A percentile compares a stretch with the other conserved stretches of the same genome.
These are phyloP conservation scores for Atractosteus spatula DNA, from an alignment of 2,113 vertebrate genomes.

Conservation along the genomic window DNA sequence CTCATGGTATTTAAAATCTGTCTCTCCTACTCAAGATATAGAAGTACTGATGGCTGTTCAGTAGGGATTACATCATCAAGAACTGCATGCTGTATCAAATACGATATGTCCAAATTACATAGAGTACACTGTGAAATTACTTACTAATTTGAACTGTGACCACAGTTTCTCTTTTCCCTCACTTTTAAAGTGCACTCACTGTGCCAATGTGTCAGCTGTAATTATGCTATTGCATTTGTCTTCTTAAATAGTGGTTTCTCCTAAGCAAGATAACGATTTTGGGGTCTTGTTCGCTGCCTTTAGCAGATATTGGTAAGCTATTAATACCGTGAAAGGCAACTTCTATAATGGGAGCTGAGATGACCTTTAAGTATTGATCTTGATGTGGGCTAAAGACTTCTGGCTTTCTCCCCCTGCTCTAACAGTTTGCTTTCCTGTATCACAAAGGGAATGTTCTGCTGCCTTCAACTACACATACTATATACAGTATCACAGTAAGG, in stretches of 20 bases:
- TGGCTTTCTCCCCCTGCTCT: conserved; percentile 23
- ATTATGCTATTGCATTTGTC: conserved; percentile 36
- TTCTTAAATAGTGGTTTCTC: conserved; percentile 23
- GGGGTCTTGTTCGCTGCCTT: conserved; percentile 23
- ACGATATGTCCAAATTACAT: too few relatives aligned
- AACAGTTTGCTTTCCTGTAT: background rate
- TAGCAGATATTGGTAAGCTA: conserved; percentile 32
- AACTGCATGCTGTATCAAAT: too few relatives aligned
- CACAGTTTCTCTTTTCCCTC: background rate
- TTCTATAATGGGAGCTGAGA: conserved; percentile 55
- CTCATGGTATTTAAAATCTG: too few relatives aligned
- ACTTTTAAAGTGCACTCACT: background rate
- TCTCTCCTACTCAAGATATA: too few relatives aligned
- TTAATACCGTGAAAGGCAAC: conserved; percentile 38
- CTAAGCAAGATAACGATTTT: conserved; percentile 22
- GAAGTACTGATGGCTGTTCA: too few relatives aligned
- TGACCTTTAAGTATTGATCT: conserved; percentile 67
- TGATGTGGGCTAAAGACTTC: conserved; percentile 32
- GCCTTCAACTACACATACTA: background rate
- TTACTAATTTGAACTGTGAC: background rate
- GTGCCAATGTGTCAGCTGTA: background rate
- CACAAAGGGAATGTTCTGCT: background rate
- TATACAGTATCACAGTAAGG: background rate
- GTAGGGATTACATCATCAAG: too few relatives aligned
- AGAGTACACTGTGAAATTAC: too few relatives aligned